These are phyloP conservation scores for Drosophila neonasuta DNA, from an alignment of 2,888 invertebrate species.

Conservation along the genomic window DNA sequence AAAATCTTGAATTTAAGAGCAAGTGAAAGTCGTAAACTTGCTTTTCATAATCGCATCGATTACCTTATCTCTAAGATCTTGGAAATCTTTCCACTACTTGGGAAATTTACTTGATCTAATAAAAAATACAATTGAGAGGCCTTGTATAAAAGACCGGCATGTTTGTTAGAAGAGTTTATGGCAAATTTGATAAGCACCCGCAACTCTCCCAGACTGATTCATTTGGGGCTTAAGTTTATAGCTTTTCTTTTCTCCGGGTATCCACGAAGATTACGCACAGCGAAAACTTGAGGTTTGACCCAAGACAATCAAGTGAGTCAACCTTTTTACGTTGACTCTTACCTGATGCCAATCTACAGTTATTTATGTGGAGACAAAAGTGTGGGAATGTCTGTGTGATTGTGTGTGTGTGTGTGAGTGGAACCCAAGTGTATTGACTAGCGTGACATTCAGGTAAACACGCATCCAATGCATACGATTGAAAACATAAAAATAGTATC, in stretches of 20 bases:
- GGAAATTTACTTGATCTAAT: conserved; percentile 9
- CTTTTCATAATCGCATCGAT: not conserved
- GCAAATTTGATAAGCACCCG: conserved; percentile 20
- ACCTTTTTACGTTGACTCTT: conserved; percentile 8
- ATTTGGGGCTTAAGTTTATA: conserved; percentile 14
- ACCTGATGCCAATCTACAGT: conserved; percentile 28
- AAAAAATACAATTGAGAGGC: not conserved
- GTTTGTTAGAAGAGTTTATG: conserved; percentile 5
- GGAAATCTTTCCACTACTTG: not conserved
- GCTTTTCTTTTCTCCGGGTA: conserved; percentile 5
- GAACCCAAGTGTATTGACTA: conserved; percentile 9
- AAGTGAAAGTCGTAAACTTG: conserved; percentile 10
- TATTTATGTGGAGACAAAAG: conserved; percentile 9
- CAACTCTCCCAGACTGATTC: conserved; percentile 21
- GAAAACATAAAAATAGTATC: conserved; percentile 6
- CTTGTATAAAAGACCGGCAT: not conserved
- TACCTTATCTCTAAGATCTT: conserved; percentile 11
- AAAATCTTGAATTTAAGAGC: conserved; percentile 4
- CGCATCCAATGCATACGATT: not conserved
- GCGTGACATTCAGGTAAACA: conserved; percentile 8
- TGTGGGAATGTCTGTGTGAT: not conserved
- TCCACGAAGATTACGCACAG: conserved; percentile 19
- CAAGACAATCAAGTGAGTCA: conserved; percentile 31
- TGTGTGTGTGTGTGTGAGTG: not conserved
- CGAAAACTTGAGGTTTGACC: conserved; percentile 6